Evolutionary conservation across 2,113 vertebrate species (phyloP).

Genomic region (Isichthys henryi): DNA sequence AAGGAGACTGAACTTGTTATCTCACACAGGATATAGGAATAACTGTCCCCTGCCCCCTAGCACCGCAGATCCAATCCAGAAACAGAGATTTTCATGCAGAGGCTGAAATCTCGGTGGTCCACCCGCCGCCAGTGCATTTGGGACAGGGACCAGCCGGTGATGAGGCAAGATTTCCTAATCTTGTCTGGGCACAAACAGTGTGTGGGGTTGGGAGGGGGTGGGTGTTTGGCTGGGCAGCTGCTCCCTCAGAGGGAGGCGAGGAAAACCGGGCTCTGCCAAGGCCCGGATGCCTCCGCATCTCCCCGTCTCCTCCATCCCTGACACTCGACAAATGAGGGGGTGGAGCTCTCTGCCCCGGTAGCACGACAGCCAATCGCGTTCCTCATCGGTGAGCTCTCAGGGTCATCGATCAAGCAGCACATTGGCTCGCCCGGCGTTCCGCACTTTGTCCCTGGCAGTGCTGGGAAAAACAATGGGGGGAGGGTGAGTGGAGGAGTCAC

Average conservation of each 20-base stretch:
- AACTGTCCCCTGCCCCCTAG: background rate
- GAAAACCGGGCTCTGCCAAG: background rate
- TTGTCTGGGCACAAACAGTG: constrained; percentile 43
- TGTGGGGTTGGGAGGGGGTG: background rate
- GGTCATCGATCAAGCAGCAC: background rate
- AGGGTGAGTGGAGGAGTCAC: background rate
- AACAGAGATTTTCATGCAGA: constrained; percentile 12
- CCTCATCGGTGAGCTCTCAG: constrained; percentile 13
- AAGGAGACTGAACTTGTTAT: constrained; percentile 40
- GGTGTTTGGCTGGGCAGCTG: constrained; percentile 36
- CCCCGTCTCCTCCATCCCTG: constrained; percentile 19
- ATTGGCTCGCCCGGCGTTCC: background rate
- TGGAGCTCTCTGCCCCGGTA: background rate
- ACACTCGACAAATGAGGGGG: constrained; percentile 14
- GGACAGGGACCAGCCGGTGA: constrained; percentile 53
- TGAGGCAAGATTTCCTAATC: constrained; percentile 59
- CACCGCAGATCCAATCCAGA: background rate
- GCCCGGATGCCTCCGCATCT: background rate
- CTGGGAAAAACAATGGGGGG: constrained; percentile 6
- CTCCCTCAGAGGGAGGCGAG: constrained; percentile 34
- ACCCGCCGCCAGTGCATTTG: constrained; percentile 43
- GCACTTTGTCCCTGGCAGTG: background rate
- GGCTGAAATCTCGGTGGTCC: constrained; percentile 46
- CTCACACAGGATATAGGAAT: constrained; percentile 14
- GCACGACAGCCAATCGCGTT: background rate